These are phyloP conservation scores for Notocelia uddmanniana DNA, from an alignment of 2,888 invertebrate genomes.

Conservation along the genomic window DNA sequence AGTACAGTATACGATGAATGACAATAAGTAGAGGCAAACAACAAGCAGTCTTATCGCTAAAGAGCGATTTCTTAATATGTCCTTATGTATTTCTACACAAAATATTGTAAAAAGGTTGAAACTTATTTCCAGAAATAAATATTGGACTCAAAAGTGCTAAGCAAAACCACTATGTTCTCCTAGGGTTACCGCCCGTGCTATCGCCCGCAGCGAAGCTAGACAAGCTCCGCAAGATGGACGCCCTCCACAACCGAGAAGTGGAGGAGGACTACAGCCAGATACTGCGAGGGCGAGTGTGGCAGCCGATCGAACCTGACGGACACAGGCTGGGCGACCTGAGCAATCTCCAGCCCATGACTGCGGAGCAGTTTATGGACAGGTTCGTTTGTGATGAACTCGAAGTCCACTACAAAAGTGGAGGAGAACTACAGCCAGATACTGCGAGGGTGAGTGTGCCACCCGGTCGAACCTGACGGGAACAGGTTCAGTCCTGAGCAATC, in stretches of 20 bases:
- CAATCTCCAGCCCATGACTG: slow-evolving; percentile 71
- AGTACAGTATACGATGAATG: no score
- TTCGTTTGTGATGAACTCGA: no score
- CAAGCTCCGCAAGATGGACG: slow-evolving; percentile 80
- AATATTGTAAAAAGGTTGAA: no score
- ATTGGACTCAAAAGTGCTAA: no score
- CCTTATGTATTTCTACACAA: no score
- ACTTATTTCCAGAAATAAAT: no score
- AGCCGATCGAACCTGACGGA: slow-evolving; percentile 47
- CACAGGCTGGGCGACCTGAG: slow-evolving; percentile 50
- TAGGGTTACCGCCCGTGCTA: slow-evolving; percentile 78
- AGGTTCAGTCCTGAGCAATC: slow-evolving; percentile 52
- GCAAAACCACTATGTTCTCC: not conserved
- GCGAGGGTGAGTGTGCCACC: slow-evolving; percentile 56
- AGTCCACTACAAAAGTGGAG: slow-evolving; percentile 64
- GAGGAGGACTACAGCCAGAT: slow-evolving; percentile 56
- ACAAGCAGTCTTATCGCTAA: no score
- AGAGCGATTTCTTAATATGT: no score
- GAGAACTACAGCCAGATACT: slow-evolving; percentile 56
- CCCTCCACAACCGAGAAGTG: slow-evolving; percentile 64
- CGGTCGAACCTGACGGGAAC: slow-evolving; percentile 47
- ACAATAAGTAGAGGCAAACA: no score
- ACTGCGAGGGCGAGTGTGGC: slow-evolving; percentile 57
- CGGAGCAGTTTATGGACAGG: slow-evolving; percentile 67
- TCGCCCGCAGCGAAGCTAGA: slow-evolving; percentile 73